A percentile compares a stretch with the other conserved stretches of the same genome.
These are phyloP conservation scores for Andrena haemorrhoa DNA, from an alignment of 2,888 invertebrate species.

Conservation along the genomic window DNA sequence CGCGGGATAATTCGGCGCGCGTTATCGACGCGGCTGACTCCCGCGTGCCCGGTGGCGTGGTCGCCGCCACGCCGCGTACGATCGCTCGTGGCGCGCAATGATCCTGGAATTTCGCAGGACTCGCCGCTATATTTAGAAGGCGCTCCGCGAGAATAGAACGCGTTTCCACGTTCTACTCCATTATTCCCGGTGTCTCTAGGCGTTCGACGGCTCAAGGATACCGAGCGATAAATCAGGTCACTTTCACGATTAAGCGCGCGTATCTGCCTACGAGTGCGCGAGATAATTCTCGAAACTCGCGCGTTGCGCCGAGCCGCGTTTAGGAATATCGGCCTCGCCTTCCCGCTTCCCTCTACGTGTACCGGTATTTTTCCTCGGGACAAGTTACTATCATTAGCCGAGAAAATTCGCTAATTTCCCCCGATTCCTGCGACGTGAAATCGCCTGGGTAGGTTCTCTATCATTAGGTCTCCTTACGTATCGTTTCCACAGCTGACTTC, in stretches of 20 bases:
- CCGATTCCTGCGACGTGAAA: conserved; percentile 6
- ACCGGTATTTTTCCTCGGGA: not conserved
- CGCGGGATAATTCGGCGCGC: conserved; percentile 3
- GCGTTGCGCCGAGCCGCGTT: not conserved
- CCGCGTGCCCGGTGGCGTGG: not conserved
- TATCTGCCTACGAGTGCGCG: not conserved
- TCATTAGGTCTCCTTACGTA: conserved; percentile 21
- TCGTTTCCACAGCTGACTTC: not conserved
- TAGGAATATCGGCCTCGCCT: not conserved
- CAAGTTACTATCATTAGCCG: conserved; percentile 14
- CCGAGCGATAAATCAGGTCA: conserved; percentile 24
- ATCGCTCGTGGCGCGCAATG: conserved; percentile 5
- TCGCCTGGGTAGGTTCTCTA: not conserved
- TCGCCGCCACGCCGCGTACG: too few relatives aligned
- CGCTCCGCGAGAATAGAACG: conserved; percentile 27
- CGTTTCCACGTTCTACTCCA: conserved; percentile 34
- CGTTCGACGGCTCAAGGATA: conserved; percentile 36
- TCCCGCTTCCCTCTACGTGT: not conserved
- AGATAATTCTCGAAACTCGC: conserved; percentile 2
- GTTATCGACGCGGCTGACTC: not conserved
- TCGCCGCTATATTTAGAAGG: conserved; percentile 40
- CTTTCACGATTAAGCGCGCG: conserved; percentile 45
- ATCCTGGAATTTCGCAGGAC: conserved; percentile 44
- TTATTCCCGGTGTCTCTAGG: conserved; percentile 36
- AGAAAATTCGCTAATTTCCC: conserved; percentile 40